phyloP scores from a whole-genome alignment of 1,140 invertebrate genomes.

The Gryon sp. region DNA sequence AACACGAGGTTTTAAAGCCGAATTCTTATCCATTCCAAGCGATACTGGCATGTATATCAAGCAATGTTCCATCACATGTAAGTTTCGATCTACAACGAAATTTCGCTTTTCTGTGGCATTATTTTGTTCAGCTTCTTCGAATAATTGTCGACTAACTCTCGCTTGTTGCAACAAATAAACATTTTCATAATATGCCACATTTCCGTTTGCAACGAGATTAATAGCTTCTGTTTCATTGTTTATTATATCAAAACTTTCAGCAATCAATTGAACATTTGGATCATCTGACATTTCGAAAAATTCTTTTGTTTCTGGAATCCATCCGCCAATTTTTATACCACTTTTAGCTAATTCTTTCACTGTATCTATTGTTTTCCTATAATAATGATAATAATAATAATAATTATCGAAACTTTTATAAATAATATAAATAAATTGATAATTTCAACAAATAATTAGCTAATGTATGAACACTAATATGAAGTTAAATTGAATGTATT shows the following conservation, averaged over 20 bases:
- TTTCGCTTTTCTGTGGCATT: constrained; percentile 31
- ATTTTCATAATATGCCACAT: constrained; percentile 90
- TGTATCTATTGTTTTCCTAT: constrained; percentile 80
- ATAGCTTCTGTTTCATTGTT: constrained; percentile 81
- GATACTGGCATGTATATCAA: constrained; percentile 89
- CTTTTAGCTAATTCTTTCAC: constrained; percentile 84
- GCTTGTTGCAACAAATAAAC: constrained; percentile 85
- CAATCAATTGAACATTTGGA: constrained; percentile 83
- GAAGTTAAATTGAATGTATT: too few species aligned
- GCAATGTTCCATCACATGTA: constrained; percentile 90
- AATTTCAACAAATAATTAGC: constrained; percentile 43
- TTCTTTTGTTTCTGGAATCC: constrained; percentile 84
- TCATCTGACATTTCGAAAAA: constrained; percentile 86
- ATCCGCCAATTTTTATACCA: constrained; percentile 83
- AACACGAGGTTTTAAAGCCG: constrained; percentile 85
- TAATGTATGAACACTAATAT: too few species aligned
- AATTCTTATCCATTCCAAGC: constrained; percentile 89
- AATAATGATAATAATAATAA: too few species aligned
- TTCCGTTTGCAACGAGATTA: constrained; percentile 83
- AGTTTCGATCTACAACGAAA: constrained; percentile 77
- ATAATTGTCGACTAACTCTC: constrained; percentile 80
- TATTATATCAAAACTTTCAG: constrained; percentile 83
- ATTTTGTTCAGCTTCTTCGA: constrained; percentile 68
- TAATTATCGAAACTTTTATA: too few species aligned
- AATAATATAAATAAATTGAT: too few species aligned